These are phyloP conservation scores for Psococerastis gibbosa DNA, from an alignment of 2,888 invertebrate species.

Conservation along the genomic window DNA sequence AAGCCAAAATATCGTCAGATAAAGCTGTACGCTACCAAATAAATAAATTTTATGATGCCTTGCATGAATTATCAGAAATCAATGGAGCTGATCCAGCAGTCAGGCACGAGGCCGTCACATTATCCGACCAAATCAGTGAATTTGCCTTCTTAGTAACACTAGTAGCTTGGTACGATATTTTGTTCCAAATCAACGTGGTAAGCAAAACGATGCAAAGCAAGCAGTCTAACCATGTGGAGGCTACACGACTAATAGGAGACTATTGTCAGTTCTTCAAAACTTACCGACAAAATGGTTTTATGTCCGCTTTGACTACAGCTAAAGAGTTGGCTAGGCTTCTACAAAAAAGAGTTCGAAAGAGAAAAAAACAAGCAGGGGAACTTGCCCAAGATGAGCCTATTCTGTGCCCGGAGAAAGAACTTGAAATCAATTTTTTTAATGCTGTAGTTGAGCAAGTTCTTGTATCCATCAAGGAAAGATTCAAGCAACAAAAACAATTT, in stretches of 20 bases:
- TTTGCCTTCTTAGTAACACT: slow-evolving; percentile 20
- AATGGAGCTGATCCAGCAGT: no score
- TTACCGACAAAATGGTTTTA: background rate
- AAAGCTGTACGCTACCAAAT: slow-evolving; percentile 20
- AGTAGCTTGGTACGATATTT: slow-evolving; percentile 22
- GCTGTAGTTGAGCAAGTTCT: background rate
- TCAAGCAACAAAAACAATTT: background rate
- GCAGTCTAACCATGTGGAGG: background rate
- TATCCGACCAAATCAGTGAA: slow-evolving; percentile 18
- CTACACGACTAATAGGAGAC: background rate
- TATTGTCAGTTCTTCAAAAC: background rate
- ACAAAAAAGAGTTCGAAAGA: no score
- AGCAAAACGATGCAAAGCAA: background rate
- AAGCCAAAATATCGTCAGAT: slow-evolving; percentile 19
- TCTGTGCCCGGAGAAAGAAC: background rate
- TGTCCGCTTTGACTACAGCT: background rate
- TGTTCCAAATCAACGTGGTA: slow-evolving; percentile 19
- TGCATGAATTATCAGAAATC: slow-evolving; percentile 18
- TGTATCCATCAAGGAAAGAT: background rate
- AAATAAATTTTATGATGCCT: slow-evolving; percentile 20
- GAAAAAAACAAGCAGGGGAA: no score
- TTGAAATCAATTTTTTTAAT: background rate
- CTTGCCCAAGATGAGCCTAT: background rate
- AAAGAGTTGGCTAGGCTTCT: background rate
- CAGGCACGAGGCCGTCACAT: slow-evolving; percentile 17